Evolutionary conservation across 2,888 invertebrate species (phyloP).

Genomic region (Synergus laeviventris): DNA sequence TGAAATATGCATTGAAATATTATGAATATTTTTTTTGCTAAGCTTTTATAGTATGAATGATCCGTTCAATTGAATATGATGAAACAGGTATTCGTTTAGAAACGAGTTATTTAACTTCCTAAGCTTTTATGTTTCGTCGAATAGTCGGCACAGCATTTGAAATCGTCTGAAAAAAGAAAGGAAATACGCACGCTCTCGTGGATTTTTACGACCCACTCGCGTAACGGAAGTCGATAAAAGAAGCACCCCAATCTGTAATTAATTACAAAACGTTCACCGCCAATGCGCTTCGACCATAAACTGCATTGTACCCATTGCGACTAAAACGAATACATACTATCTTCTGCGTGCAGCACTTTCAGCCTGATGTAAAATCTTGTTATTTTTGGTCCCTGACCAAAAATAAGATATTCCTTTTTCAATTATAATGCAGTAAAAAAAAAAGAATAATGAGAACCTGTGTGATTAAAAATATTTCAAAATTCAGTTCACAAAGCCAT

Average conservation of each 20-base stretch:
- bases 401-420: background rate
- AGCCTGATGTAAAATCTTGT: slow-evolving; percentile 36
- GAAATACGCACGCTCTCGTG: slow-evolving; percentile 54
- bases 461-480: background rate
- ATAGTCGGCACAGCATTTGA: slow-evolving; percentile 39
- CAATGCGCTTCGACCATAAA: slow-evolving; percentile 60
- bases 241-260: slow-evolving; percentile 65
- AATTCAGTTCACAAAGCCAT: background rate
- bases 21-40: background rate
- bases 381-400: background rate
- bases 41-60: background rate
- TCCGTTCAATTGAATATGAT: slow-evolving; percentile 25
- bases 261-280: slow-evolving; percentile 67
- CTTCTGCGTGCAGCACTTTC: slow-evolving; percentile 11
- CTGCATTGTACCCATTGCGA: slow-evolving; percentile 52
- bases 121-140: slow-evolving; percentile 18
- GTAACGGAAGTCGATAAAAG: slow-evolving; percentile 69
- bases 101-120: background rate
- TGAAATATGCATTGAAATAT: background rate
- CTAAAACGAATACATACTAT: slow-evolving; percentile 34
- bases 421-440: background rate
- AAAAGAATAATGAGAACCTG: no score
- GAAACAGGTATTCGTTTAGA: background rate
- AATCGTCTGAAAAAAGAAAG: slow-evolving; percentile 41
- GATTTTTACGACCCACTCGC: slow-evolving; percentile 61